phyloP scores from a whole-genome alignment of 2,888 invertebrate species.

The Chalcosyrphus nemorum region DNA sequence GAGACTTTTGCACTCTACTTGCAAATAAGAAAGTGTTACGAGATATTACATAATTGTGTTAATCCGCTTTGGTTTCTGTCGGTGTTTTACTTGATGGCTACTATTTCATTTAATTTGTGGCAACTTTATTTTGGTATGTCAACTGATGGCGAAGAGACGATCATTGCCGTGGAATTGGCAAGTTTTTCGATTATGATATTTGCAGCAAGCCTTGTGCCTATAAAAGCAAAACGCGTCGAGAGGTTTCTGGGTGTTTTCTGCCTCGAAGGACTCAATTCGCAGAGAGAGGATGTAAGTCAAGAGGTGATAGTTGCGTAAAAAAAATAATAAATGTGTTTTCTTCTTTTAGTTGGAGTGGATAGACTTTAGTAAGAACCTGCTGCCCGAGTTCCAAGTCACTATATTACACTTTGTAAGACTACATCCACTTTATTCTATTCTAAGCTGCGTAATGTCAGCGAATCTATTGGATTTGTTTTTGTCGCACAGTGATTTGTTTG shows the following conservation, averaged over 20 bases:
- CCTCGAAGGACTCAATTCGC: neutral
- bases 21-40: neutral
- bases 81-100: neutral
- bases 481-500: neutral
- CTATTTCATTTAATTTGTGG: neutral
- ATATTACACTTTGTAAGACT: neutral
- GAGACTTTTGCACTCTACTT: neutral
- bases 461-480: neutral
- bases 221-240: conserved; percentile 20
- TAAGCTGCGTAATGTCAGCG: neutral
- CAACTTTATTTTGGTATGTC: neutral
- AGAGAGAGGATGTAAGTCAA: conserved; percentile 4
- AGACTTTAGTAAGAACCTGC: neutral
- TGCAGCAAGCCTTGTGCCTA: conserved; percentile 14
- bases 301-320: too few relatives aligned
- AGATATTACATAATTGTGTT: neutral
- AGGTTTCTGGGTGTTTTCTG: neutral
- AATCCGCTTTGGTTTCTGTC: conserved; percentile 5
- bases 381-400: neutral
- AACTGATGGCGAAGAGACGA: neutral
- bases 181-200: conserved; percentile 9
- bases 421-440: neutral
- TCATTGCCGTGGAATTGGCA: neutral
- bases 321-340: neutral
- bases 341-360: conserved; percentile 25